Conservation (phyloP, 2,888 invertebrate species). For the Chymomyza procnemis region DNA sequence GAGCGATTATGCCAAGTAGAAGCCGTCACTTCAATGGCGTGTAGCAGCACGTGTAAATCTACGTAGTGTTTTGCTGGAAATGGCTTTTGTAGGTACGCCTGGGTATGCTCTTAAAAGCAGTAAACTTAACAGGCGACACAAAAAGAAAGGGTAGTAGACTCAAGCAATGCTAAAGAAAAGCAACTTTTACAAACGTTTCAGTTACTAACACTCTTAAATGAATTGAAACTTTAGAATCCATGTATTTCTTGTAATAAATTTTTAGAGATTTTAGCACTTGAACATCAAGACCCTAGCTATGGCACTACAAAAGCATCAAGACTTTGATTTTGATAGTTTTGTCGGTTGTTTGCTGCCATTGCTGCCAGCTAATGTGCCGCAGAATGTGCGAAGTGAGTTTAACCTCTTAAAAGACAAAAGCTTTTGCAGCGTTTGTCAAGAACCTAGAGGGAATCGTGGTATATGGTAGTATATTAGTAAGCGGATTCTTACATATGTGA, state of each 20-base stretch:
- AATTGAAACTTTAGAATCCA: too few relatives aligned
- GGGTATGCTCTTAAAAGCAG: slow-evolving; percentile 15
- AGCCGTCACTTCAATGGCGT: slow-evolving; percentile 60
- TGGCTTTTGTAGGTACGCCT: slow-evolving; percentile 38
- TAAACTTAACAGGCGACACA: background rate
- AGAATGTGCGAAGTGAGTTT: background rate
- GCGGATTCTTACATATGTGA: background rate
- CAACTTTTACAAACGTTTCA: background rate
- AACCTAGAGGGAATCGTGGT: background rate
- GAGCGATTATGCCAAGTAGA: slow-evolving; percentile 71
- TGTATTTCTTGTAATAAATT: too few relatives aligned
- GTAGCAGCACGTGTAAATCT: slow-evolving; percentile 68
- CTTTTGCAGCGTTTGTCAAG: background rate
- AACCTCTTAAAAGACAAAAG: background rate
- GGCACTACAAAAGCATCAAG: too few relatives aligned
- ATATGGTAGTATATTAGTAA: background rate
- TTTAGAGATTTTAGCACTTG: too few relatives aligned
- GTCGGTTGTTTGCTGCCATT: background rate
- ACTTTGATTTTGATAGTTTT: background rate
- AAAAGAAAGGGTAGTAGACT: background rate
- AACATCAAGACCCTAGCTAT: too few relatives aligned
- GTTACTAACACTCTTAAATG: too few relatives aligned
- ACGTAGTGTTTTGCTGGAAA: slow-evolving; percentile 63
- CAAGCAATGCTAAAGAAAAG: background rate
- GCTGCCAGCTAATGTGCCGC: slow-evolving; percentile 1